Conservation (phyloP, 2,888 invertebrate genomes). For the Drosophila algonquin region DNA sequence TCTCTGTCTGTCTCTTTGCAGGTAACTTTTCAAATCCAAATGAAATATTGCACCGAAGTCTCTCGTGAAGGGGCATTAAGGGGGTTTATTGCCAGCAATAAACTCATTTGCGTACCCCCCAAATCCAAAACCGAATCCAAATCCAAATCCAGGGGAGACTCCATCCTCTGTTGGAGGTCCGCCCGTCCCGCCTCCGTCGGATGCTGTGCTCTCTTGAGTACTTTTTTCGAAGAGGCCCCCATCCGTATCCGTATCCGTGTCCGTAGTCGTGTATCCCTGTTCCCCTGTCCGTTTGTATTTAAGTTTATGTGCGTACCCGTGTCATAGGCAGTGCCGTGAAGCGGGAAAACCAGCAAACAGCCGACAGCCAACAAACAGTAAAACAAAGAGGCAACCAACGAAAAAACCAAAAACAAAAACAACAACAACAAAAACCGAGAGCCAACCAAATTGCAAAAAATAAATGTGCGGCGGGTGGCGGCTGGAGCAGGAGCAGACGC, state of each 20-base stretch:
- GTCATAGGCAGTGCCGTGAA: conserved; percentile 12
- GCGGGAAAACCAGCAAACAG: conserved; percentile 10
- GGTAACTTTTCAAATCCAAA: conserved; percentile 44
- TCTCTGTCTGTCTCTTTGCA: conserved; percentile 31
- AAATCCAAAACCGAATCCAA: no score
- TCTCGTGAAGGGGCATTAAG: conserved; percentile 42
- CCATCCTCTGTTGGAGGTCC: not conserved
- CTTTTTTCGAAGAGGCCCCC: not conserved
- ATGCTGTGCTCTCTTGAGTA: not conserved
- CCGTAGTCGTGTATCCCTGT: conserved; percentile 4
- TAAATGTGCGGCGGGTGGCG: conserved; percentile 63
- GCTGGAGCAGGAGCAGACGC: conserved; percentile 19
- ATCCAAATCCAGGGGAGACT: not conserved
- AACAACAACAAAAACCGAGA: conserved; percentile 25
- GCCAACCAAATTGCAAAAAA: conserved; percentile 53
- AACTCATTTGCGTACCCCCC: conserved; percentile 39
- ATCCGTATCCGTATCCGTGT: conserved; percentile 6
- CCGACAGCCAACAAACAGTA: conserved; percentile 8
- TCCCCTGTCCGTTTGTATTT: conserved; percentile 21
- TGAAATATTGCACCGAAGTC: conserved; percentile 43
- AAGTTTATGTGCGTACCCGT: conserved; percentile 21
- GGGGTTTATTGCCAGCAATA: conserved; percentile 42
- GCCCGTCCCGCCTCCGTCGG: not conserved
- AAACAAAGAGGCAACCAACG: conserved; percentile 17
- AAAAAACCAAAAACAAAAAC: conserved; percentile 12